A percentile compares a stretch with the other conserved stretches of the same genome.
phyloP scores from a whole-genome alignment of 2,888 invertebrate species.

The Diarsia rubi region DNA sequence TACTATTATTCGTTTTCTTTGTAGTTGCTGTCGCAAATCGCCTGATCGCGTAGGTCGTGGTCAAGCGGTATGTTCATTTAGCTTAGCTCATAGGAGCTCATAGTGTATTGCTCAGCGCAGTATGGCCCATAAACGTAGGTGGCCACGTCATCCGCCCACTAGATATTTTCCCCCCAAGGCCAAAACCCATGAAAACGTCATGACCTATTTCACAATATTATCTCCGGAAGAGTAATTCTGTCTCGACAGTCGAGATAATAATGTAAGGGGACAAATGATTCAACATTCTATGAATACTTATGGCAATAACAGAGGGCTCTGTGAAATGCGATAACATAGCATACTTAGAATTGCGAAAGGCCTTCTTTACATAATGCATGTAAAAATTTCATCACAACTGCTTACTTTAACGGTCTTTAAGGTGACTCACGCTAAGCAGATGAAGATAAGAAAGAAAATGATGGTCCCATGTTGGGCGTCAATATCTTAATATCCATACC shows the following conservation, averaged over 20 bases:
- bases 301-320: conserved; percentile 17
- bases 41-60: not conserved
- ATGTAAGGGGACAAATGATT: conserved; percentile 27
- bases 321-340: conserved; percentile 23
- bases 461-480: conserved; percentile 53
- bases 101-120: not conserved
- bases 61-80: not conserved
- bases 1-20: too few species aligned
- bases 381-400: not conserved
- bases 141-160: conserved; percentile 6
- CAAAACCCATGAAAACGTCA: conserved; percentile 27
- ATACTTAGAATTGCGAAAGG: conserved; percentile 15
- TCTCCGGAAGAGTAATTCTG: conserved; percentile 24
- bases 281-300: conserved; percentile 31
- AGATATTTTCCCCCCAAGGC: not conserved
- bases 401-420: not conserved
- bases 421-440: not conserved
- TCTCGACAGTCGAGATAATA: conserved; percentile 38
- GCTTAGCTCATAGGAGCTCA: not conserved
- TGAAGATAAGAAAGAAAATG: not conserved
- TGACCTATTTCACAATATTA: conserved; percentile 54
- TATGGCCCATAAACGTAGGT: not conserved
- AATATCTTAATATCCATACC: not conserved
- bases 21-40: too few species aligned
- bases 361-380: not conserved